Evolutionary conservation across 1,140 invertebrate species (phyloP).

Genomic region (Panagrolaimus sp.): DNA sequence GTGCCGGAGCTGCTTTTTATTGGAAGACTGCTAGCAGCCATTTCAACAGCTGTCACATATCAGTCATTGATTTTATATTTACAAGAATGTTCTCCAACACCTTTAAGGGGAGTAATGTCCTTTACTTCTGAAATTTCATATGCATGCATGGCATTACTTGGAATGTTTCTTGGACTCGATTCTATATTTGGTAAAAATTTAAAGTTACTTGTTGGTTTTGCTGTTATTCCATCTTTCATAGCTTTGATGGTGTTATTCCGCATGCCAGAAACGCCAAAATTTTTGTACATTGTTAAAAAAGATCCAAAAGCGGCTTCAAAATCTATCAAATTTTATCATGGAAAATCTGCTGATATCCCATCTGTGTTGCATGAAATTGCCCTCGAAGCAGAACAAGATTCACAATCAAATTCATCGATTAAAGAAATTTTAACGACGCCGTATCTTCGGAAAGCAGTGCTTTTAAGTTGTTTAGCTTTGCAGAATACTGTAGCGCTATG

Average conservation of each 20-base stretch:
- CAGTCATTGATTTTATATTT: constrained; percentile 34
- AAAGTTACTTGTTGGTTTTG: constrained; percentile 27
- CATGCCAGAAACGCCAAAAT: constrained; percentile 36
- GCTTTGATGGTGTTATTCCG: constrained; percentile 24
- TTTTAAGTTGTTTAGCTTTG: constrained; percentile 27
- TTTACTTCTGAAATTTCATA: constrained; percentile 26
- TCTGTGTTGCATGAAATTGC: constrained; percentile 16
- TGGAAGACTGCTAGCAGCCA: constrained; percentile 26
- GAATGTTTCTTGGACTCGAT: constrained; percentile 35
- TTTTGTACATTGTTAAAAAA: constrained; percentile 25
- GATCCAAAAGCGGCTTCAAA: constrained; percentile 19
- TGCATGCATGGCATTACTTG: constrained; percentile 20
- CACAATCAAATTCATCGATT: constrained; percentile 19
- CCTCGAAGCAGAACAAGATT: constrained; percentile 27
- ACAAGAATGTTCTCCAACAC: constrained; percentile 35
- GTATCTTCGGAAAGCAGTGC: constrained; percentile 29
- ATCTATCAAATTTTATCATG: constrained; percentile 35
- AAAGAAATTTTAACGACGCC: constrained; percentile 29
- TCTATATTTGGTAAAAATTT: constrained; percentile 25
- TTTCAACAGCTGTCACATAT: constrained; percentile 37
- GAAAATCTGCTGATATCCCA: constrained; percentile 21
- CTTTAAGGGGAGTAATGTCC: constrained; percentile 18
- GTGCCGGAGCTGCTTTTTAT: not conserved
- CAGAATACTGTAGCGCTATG: constrained; percentile 36
- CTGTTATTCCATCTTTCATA: constrained; percentile 29